These are phyloP conservation scores for Exephanes ischioxanthus DNA, from an alignment of 2,888 invertebrate genomes.

Conservation along the genomic window DNA sequence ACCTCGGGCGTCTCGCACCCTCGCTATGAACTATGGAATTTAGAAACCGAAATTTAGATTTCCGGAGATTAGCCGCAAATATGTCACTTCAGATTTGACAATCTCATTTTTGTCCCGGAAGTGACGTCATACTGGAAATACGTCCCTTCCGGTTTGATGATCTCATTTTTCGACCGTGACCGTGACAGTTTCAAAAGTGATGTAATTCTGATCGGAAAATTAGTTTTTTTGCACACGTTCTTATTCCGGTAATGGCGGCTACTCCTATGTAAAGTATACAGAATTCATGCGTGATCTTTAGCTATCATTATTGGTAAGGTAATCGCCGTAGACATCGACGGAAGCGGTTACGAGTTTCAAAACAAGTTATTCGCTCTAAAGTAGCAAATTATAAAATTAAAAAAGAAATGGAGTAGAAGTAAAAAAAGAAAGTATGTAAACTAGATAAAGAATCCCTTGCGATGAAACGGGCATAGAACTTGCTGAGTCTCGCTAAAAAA, in stretches of 20 bases:
- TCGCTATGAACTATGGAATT: neutral
- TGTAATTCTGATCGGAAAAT: neutral
- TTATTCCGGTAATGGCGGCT: neutral
- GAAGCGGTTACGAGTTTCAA: neutral
- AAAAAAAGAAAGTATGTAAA: neutral
- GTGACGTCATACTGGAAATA: too few species aligned
- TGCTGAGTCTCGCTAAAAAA: slow-evolving; percentile 18
- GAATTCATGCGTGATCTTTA: slow-evolving; percentile 18
- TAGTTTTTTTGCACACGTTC: neutral
- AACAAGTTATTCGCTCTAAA: neutral
- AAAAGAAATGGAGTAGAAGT: neutral
- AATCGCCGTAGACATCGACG: slow-evolving; percentile 1
- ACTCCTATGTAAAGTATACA: neutral
- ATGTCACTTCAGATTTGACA: too few species aligned
- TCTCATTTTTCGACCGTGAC: too few species aligned
- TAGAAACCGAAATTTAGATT: neutral
- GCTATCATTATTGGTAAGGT: neutral
- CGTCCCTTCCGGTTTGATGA: too few species aligned
- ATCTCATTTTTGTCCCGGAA: too few species aligned
- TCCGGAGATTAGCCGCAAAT: neutral
- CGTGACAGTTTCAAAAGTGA: too few species aligned
- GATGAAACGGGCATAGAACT: neutral
- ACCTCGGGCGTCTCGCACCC: neutral
- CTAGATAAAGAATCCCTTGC: neutral
- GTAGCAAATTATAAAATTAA: neutral